Base-by-base conservation (phyloP, 1,140 invertebrate species). In the Hylaeus anthracinus region DNA sequence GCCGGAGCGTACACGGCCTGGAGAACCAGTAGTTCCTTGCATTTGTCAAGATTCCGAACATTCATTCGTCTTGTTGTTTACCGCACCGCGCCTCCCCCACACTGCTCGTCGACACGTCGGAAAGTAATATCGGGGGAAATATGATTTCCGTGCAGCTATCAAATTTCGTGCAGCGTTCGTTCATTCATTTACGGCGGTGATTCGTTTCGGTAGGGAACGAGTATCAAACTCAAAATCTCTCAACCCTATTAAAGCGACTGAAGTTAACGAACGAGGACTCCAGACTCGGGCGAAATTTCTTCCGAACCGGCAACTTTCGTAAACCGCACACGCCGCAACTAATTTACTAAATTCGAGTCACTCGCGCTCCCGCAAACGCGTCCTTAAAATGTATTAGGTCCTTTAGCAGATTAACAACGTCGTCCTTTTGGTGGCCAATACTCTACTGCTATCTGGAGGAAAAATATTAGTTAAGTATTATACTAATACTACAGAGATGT, bases 31-130 rank as follows among this genome's bases (percentile, higher is more conserved):
- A 85, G 73, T 75, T 86, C 69, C 84, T 86, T 79, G 79, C 80
- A 86, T 86, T 86, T 86, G 85, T 86, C 85, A 86, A 84, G 80
- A 86, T 83, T 86, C 79, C 80, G 72, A 82, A 79, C 79, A 55
- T 82, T 86, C 80, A 83, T 86, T 86, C 80, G 80, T 86, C 85
- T 85, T 86, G 72, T 82, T 86, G 83, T 85, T 86, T 85, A 83
- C 72, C 53, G 55, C 15, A 55, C 53, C 53, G 64, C 26, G 65
- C 60, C 77, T 65, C 55, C 67, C 26, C 26, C 26, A 26, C 26
- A 26, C 26, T 26, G 26, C 26, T 72, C 51, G 76, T 85, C 78
- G 76, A 72, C 84, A 76, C 83, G 83, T 85, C 79, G 79, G 72
- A 71, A 85, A 80, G 79, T 85, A 86, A 84, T 73, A 74, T 70